Conservation (phyloP, 1,140 invertebrate genomes). For the Neodiprion fabricii region DNA sequence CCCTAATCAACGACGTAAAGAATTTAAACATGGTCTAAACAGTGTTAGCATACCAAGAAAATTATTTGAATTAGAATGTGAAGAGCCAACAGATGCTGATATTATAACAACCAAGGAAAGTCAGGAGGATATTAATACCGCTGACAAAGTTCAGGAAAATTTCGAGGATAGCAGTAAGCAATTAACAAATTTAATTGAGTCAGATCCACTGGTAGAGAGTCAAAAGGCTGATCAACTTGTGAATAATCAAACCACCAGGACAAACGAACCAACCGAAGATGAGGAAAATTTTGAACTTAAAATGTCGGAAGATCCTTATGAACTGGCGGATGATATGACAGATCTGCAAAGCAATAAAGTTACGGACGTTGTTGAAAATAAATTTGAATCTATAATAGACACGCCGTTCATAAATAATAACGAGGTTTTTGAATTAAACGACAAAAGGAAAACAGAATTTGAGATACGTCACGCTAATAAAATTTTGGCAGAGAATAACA, state of each 20-base stretch:
- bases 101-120: background rate
- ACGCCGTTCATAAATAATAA: slow-evolving; percentile 27
- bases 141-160: background rate
- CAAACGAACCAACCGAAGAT: background rate
- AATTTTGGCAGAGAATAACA: background rate
- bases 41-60: slow-evolving; percentile 25
- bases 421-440: slow-evolving; percentile 25
- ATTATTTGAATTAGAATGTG: slow-evolving; percentile 20
- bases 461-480: background rate
- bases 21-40: slow-evolving; percentile 21
- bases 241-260: background rate
- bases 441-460: background rate
- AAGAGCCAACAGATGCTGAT: slow-evolving; percentile 3
- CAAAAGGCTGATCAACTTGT: background rate
- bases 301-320: background rate
- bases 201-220: background rate
- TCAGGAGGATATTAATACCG: background rate
- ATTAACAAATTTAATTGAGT: background rate
- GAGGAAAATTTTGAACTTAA: background rate
- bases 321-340: background rate
- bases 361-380: background rate
- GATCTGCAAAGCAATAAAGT: background rate
- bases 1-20: slow-evolving; percentile 12
- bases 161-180: background rate
- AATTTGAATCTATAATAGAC: slow-evolving; percentile 15